Evolutionary conservation across 2,888 invertebrate species (phyloP).

Genomic region (Alcis repandata): DNA sequence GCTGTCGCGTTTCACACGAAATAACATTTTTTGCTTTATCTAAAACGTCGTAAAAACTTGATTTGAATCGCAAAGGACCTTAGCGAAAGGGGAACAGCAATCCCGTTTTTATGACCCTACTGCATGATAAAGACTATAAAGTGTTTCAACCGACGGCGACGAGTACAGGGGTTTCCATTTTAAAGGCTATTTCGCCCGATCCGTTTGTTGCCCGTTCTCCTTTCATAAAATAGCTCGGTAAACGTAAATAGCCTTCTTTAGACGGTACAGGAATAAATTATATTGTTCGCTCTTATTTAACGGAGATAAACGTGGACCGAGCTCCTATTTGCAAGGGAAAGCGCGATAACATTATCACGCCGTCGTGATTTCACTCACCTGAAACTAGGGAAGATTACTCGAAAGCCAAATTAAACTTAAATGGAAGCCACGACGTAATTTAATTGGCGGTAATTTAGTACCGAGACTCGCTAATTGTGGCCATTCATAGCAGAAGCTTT

Average conservation of each 20-base stretch:
- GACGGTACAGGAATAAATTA: constrained; percentile 25
- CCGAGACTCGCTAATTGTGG: constrained; percentile 48
- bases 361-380: constrained; percentile 30
- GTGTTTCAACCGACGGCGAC: constrained; percentile 49
- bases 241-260: constrained; percentile 31
- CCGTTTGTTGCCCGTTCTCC: constrained; percentile 31
- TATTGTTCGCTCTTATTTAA: constrained; percentile 32
- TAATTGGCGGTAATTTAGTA: constrained; percentile 48
- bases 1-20: constrained; percentile 27
- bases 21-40: constrained; percentile 49
- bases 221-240: constrained; percentile 31
- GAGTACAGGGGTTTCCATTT: constrained; percentile 45
- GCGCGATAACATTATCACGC: constrained; percentile 33
- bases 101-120: constrained; percentile 54
- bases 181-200: constrained; percentile 27
- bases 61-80: constrained; percentile 51
- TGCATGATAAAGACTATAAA: constrained; percentile 52
- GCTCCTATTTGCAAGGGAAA: constrained; percentile 28
- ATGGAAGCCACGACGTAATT: constrained; percentile 40
- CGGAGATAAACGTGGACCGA: constrained; percentile 25
- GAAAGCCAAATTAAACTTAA: constrained; percentile 38
- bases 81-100: constrained; percentile 42
- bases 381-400: constrained; percentile 22
- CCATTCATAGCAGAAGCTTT: constrained; percentile 57
- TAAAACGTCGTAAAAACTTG: constrained; percentile 51